phyloP scores from a whole-genome alignment of 2,113 vertebrate species.

The Drymodes brunneopygia region DNA sequence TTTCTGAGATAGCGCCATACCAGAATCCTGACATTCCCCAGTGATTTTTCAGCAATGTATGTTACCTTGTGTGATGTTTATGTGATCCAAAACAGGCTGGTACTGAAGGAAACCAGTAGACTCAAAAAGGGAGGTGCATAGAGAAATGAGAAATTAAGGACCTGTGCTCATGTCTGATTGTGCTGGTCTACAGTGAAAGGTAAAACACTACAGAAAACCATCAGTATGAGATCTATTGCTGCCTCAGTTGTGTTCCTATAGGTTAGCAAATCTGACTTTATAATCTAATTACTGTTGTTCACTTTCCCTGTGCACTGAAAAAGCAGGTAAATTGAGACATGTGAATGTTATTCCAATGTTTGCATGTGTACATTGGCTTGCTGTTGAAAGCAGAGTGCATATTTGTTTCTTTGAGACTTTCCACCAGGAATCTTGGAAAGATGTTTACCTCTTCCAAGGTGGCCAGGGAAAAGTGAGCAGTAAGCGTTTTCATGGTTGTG shows the following conservation, averaged over 20 bases:
- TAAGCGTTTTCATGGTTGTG: not conserved
- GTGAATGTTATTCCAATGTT: rapidly evolving
- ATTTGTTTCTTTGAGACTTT: not conserved
- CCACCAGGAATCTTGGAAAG: not conserved
- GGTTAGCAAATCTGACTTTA: not conserved
- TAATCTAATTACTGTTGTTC: not conserved
- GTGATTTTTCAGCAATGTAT: not conserved
- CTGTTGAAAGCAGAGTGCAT: rapidly evolving
- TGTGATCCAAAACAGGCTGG: not conserved
- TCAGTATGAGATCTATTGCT: not conserved
- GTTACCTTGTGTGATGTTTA: rapidly evolving
- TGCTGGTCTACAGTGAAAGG: not conserved
- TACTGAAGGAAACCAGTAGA: not conserved
- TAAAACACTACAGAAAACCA: not conserved
- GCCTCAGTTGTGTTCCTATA: not conserved
- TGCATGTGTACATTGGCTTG: not conserved
- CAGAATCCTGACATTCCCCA: not conserved
- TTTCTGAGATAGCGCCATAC: not conserved
- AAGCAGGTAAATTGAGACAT: not conserved
- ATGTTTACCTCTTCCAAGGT: not conserved
- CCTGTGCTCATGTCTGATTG: not conserved
- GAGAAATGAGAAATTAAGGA: not conserved
- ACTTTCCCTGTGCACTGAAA: not conserved
- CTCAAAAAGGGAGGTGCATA: not conserved
- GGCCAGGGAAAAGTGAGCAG: not conserved